phyloP scores from a whole-genome alignment of 2,888 invertebrate species.

The Pollenia amentaria region DNA sequence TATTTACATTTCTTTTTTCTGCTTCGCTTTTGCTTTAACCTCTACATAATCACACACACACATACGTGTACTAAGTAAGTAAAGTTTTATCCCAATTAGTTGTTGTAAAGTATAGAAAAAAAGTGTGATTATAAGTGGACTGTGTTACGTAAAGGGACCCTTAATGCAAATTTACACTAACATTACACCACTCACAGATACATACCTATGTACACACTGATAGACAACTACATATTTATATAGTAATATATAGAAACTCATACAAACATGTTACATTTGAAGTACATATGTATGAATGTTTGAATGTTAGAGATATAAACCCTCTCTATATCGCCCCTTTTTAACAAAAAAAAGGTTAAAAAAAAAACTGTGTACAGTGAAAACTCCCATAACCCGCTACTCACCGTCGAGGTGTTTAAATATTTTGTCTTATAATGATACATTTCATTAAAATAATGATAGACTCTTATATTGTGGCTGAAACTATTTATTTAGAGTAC shows the following conservation, averaged over 20 bases:
- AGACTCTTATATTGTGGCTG: too few relatives aligned
- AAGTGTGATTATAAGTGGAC: slow-evolving; percentile 54
- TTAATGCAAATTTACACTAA: slow-evolving; percentile 45
- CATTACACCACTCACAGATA: slow-evolving; percentile 8
- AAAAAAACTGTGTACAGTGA: neutral
- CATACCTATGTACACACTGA: neutral
- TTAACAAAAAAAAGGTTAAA: slow-evolving; percentile 46
- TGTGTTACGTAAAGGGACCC: slow-evolving; percentile 17
- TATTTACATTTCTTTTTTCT: slow-evolving; percentile 25
- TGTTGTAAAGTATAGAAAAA: slow-evolving; percentile 50
- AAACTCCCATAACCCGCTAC: too few relatives aligned
- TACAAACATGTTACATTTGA: too few relatives aligned
- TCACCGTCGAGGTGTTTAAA: too few relatives aligned
- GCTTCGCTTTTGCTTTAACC: slow-evolving; percentile 1
- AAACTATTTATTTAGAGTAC: too few relatives aligned
- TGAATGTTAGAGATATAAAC: neutral
- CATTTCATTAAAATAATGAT: too few relatives aligned
- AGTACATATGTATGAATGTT: neutral
- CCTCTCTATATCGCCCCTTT: neutral
- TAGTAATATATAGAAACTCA: neutral
- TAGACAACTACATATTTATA: neutral
- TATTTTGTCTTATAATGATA: too few relatives aligned
- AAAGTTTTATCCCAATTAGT: slow-evolving; percentile 60
- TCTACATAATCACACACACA: slow-evolving; percentile 15
- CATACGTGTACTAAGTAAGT: slow-evolving; percentile 5